Base-by-base conservation (phyloP, 1,140 invertebrate species). In the Ips typographus region DNA sequence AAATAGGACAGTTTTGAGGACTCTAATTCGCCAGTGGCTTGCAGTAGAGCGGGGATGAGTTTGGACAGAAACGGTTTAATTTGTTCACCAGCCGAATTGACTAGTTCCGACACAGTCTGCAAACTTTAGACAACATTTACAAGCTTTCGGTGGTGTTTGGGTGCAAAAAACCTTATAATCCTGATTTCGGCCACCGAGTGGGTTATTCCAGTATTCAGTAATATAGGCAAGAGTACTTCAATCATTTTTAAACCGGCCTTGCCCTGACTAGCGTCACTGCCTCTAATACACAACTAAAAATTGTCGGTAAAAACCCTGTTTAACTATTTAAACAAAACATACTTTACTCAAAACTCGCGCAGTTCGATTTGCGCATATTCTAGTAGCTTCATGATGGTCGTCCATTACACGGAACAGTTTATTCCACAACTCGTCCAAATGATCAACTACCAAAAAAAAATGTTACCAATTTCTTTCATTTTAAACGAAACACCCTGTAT, bases 391-490 rank as follows among this genome's bases (percentile, higher is more conserved):
- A 78, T 97, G 95, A 75, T 96, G 92, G 81, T 97, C 95, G 80
- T 97, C 95, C 88, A 95, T 91, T 0, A 97, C 94, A 42, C 92
- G 82, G 76, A 97, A 94, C 42, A 96, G 81, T 77, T 91, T 90
- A 6, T 84, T 84, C 93, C 94, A 96, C 2, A 97, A 82, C 73
- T 90, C 87, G 0, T 87, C 85, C 59, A 95, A 78, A 43, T 80
- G 73, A 61, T 85, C 82, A 40, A 86, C 76, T 68, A 65, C 22
- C 44, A 49, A 3, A 56, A 38, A 56, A 56, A 59, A 59, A n/a
- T 58, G 2, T 40, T 22, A 22, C 22, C 22, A 22, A 22, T 22
- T 22, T 22, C 22, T 22, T 22, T 22, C 22, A 22, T 22, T 22
- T 22, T 22, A 22, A 22, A 22, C 22, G 22, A 22, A 22, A 22